Base-by-base conservation (phyloP, 2,113 vertebrate species). In the Tringa solitaria region DNA sequence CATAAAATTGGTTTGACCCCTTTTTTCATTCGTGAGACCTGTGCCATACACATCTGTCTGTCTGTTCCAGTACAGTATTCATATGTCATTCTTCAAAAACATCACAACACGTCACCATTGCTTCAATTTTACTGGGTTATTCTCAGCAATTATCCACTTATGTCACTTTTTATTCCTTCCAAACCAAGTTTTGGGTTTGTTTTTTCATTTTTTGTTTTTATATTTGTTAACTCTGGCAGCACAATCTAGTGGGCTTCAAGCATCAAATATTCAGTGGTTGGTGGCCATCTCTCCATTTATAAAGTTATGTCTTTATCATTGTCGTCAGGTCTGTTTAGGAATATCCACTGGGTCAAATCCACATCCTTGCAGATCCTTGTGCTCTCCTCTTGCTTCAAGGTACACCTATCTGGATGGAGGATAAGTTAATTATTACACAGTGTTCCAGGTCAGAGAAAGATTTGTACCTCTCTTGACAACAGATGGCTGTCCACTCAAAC, bases 181-280 rank as follows among this genome's bases (percentile, higher is more conserved):
- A 27, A 79, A 51, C 4, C 1, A 39, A 5, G 0, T 23, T 57
- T 64, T 35, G 4, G 4, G 22, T 13, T 57, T 59, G 3, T 1
- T 22, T 16, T 7, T 64, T 39, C 3, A 8, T 18, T 26, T 41
- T 39, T 26, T 21, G 5, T 13, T 20, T 21, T 8, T 12, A 14
- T 14, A 5, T 35, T 19, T 28, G 4, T 28, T 43, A 56, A 21
- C 2, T 64, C 32, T 27, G 65, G 30, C 14, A 88, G 7, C 20
- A 70, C 46, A 67, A 0, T 53, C 3, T 28, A 41, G 8, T 46
- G 12, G 73, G 2, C n/a, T 78, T 91, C 10, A 69, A 18, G 16
- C 14, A 50, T 12, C 22, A 46, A 76, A 85, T 17, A 46, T 37
- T 85, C 15, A 6, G 2, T 2, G 73, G 90, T 64, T 64, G 4